Base-by-base conservation (phyloP, 2,113 vertebrate species). In the Balaeniceps rex region DNA sequence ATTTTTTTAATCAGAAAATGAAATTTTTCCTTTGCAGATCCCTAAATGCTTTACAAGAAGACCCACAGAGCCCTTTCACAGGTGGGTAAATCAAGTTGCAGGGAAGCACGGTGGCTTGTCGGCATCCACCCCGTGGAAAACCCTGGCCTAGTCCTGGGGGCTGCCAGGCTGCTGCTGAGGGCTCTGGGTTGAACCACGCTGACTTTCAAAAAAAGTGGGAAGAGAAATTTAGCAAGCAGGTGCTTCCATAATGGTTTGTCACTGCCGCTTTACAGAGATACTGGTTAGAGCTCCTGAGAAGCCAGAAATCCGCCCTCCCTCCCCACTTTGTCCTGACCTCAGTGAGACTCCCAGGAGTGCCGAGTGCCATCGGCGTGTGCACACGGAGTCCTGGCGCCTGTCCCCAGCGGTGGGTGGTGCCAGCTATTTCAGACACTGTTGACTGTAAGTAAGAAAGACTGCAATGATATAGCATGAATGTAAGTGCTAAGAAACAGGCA, bases 331-430 rank as follows among this genome's bases (percentile, higher is more conserved):
- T 69, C 81, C 69, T 14, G n/a, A 47, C 66, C 70, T 26, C 14
- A 19, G 64, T 4, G 78, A 29, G 47, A 31, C 8, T 34, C 4
- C 6, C 0, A 0, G 54, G 38, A 63, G 29, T 28, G 58, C 71
- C 0, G 2, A 21, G 9, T 4, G 61, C 34, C 76, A 28, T 2
- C 1, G 0, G 80, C 1, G 1, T 47, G 81, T 7, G 5, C 77
- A 12, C 87, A 26, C 4, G 0, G 51, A 24, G 87, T 15, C 22
- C 68, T 65, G 38, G 87, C 4, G 5, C 81, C 72, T 57, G 71
- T 88, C 83, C 75, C 75, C 36, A 17, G 51, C 2, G 0, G 52
- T 19, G 72, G 66, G n/a, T 26, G 66, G 57, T 77, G 74, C 44
- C 68, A 7, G 47, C 85, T 65, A 17, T 34, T 19, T 23, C 77